Percentiles rank a stretch among this genome's conserved stretches.
Evolutionary conservation across 2,797 vertebrate genomes (phyloP).

Genomic region (Decapterus maruadsi): DNA sequence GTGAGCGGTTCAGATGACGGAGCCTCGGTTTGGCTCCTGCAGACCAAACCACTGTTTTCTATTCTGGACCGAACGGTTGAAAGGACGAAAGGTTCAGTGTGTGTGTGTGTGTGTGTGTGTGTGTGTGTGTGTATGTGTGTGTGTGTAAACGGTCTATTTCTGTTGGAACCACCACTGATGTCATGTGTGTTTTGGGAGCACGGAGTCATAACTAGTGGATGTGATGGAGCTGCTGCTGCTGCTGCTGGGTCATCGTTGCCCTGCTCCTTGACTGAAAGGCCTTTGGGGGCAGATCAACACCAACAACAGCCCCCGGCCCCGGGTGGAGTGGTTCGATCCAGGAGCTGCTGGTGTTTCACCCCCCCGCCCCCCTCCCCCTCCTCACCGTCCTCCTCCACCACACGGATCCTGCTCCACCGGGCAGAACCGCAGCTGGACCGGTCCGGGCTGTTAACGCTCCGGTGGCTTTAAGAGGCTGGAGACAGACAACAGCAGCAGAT

Average conservation of each 20-base stretch:
- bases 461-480: conserved; percentile 61
- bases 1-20: conserved; percentile 1
- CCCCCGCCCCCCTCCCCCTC: too few relatives aligned
- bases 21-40: not conserved
- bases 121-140: not conserved
- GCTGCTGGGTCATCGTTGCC: conserved; percentile 16
- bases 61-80: conserved; percentile 33
- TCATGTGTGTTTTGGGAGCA: conserved; percentile 11
- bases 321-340: conserved; percentile 1
- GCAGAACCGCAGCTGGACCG: conserved; percentile 50
- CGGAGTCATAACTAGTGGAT: conserved; percentile 36
- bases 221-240: conserved; percentile 6
- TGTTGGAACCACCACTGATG: conserved; percentile 41
- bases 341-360: conserved; percentile 10
- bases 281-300: conserved; percentile 48
- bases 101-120: too few relatives aligned
- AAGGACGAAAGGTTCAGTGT: conserved; percentile 12
- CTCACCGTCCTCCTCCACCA: too few relatives aligned
- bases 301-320: too few relatives aligned
- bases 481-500: conserved; percentile 37
- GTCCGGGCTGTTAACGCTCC: conserved; percentile 45
- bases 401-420: conserved; percentile 42
- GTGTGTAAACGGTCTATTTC: conserved; percentile 31
- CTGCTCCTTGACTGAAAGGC: conserved; percentile 43
- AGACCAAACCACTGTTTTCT: conserved; percentile 35